A percentile compares a stretch with the other conserved stretches of the same genome.
These are phyloP conservation scores for Hypena proboscidalis DNA, from an alignment of 2,888 invertebrate species.

Conservation along the genomic window DNA sequence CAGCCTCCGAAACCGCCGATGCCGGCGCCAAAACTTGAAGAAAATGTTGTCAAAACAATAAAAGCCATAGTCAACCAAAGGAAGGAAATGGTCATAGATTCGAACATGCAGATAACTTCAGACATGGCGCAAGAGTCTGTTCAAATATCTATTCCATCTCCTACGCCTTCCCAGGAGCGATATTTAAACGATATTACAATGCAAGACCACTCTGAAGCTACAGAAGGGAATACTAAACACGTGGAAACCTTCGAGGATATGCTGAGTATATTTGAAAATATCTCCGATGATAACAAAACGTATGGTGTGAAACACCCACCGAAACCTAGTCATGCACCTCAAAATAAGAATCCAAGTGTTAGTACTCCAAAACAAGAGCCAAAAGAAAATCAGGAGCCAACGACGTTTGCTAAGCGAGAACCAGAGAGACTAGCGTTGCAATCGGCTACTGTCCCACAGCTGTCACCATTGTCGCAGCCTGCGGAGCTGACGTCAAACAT, in stretches of 20 bases:
- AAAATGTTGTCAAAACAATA: slow-evolving; percentile 80
- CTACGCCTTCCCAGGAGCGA: slow-evolving; percentile 87
- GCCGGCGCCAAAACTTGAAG: slow-evolving; percentile 58
- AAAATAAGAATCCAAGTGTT: slow-evolving; percentile 48
- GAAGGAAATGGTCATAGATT: slow-evolving; percentile 83
- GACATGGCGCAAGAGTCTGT: slow-evolving; percentile 87
- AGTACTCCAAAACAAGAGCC: slow-evolving; percentile 52
- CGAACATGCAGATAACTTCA: slow-evolving; percentile 83
- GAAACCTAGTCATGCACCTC: slow-evolving; percentile 22
- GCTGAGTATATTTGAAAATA: slow-evolving; percentile 89
- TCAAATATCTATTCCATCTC: slow-evolving; percentile 88
- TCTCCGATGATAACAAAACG: slow-evolving; percentile 74
- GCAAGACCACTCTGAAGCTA: slow-evolving; percentile 83
- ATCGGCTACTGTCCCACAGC: slow-evolving; percentile 86
- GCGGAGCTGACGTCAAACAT: slow-evolving; percentile 89
- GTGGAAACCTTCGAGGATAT: slow-evolving; percentile 89
- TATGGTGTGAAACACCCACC: slow-evolving; percentile 62
- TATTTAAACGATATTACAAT: slow-evolving; percentile 87
- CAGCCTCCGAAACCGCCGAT: slow-evolving; percentile 48
- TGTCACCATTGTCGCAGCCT: slow-evolving; percentile 90
- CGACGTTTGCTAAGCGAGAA: slow-evolving; percentile 63
- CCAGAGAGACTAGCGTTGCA: slow-evolving; percentile 68
- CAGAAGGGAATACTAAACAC: slow-evolving; percentile 83
- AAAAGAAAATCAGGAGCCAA: slow-evolving; percentile 62
- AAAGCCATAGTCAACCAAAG: slow-evolving; percentile 84